A percentile compares a stretch with the other conserved stretches of the same genome.
These are phyloP conservation scores for Listronotus bonariensis DNA, from an alignment of 1,140 invertebrate species.

Conservation along the genomic window DNA sequence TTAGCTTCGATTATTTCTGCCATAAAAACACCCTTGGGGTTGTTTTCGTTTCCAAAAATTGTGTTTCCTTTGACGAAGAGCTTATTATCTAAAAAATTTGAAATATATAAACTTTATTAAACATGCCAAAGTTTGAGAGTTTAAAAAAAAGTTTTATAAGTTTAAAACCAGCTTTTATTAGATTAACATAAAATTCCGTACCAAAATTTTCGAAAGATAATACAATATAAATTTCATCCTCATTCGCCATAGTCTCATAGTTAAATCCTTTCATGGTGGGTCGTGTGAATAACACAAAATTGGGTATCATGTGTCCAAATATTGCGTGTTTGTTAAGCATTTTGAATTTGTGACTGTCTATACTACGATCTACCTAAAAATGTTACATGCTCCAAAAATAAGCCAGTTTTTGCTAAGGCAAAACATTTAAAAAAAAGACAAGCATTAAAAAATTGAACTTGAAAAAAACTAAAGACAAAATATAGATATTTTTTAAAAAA, in stretches of 20 bases:
- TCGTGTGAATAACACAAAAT: constrained; percentile 81
- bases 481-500: too few relatives aligned
- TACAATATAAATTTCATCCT: constrained; percentile 78
- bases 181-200: constrained; percentile 56
- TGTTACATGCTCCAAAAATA: too few relatives aligned
- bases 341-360: constrained; percentile 50
- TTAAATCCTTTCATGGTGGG: constrained; percentile 68
- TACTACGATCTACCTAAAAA: constrained; percentile 70
- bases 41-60: constrained; percentile 68
- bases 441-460: too few relatives aligned
- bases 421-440: too few relatives aligned
- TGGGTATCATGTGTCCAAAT: constrained; percentile 82
- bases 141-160: too few relatives aligned
- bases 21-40: constrained; percentile 74
- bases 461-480: too few relatives aligned
- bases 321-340: constrained; percentile 80
- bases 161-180: too few relatives aligned
- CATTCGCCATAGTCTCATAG: constrained; percentile 76
- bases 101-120: too few relatives aligned
- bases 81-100: constrained; percentile 8
- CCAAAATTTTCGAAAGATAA: constrained; percentile 58
- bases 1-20: constrained; percentile 83
- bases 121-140: too few relatives aligned
- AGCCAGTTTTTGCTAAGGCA: too few relatives aligned
- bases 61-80: constrained; percentile 77